phyloP scores from a whole-genome alignment of 2,113 vertebrate genomes.

The Eublepharis macularius region DNA sequence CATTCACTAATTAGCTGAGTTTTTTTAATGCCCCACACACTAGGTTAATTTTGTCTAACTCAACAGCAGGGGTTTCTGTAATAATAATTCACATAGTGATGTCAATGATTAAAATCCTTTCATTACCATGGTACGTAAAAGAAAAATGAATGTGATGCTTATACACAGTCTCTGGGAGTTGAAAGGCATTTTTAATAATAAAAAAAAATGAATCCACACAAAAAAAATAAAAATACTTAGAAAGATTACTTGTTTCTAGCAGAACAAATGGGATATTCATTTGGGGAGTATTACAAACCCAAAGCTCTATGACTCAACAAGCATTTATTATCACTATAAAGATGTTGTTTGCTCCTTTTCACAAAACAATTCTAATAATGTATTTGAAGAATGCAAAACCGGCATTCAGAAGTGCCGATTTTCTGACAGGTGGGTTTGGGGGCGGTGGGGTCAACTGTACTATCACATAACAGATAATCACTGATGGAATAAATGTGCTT shows the following conservation, averaged over 20 bases:
- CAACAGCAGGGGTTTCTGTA: slow-evolving; percentile 84
- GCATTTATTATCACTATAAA: slow-evolving; percentile 72
- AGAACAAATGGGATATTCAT: slow-evolving; percentile 71
- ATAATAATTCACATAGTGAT: slow-evolving; percentile 83
- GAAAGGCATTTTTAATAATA: slow-evolving; percentile 67
- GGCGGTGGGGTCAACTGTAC: slow-evolving; percentile 46
- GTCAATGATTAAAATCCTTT: slow-evolving; percentile 85
- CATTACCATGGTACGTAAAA: slow-evolving; percentile 84
- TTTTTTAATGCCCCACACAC: slow-evolving; percentile 80
- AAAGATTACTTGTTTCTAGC: slow-evolving; percentile 63
- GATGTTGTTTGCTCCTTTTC: slow-evolving; percentile 56
- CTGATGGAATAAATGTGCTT: slow-evolving; percentile 52
- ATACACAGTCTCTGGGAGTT: slow-evolving; percentile 71
- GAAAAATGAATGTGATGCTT: slow-evolving; percentile 79
- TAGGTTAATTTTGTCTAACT: slow-evolving; percentile 85
- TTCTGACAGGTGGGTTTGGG: slow-evolving; percentile 31
- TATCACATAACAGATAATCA: slow-evolving; percentile 62
- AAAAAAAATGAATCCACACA: slow-evolving; percentile 40
- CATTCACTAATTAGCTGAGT: slow-evolving; percentile 81
- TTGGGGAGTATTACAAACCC: slow-evolving; percentile 64
- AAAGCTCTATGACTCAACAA: slow-evolving; percentile 70
- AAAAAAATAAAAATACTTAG: slow-evolving; percentile 52
- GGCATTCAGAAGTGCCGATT: slow-evolving; percentile 68
- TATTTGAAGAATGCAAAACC: slow-evolving; percentile 70
- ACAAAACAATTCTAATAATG: slow-evolving; percentile 69